These are phyloP conservation scores for Cuniculus paca DNA, from an alignment of 2,797 vertebrate species.

Conservation along the genomic window DNA sequence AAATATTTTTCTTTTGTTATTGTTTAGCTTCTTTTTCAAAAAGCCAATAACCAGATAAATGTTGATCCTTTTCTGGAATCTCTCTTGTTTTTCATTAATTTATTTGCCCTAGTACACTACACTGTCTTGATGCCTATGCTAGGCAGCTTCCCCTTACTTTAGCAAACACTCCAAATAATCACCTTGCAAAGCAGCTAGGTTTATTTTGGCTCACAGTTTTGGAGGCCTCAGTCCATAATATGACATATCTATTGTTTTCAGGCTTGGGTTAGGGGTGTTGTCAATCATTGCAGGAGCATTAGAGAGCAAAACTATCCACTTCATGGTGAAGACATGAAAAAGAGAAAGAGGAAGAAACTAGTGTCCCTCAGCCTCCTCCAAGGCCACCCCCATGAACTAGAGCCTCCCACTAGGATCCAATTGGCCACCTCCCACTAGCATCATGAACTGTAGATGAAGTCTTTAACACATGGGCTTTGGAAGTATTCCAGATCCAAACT, in stretches of 20 bases:
- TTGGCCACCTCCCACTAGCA: background rate
- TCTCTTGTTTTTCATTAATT: constrained; percentile 5
- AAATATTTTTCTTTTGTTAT: constrained; percentile 25
- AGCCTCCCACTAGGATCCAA: background rate
- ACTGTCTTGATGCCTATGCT: background rate
- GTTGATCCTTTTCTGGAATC: background rate
- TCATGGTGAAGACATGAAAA: background rate
- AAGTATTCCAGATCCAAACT: background rate
- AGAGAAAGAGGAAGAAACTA: background rate
- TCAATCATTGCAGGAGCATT: background rate
- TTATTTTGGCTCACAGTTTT: background rate
- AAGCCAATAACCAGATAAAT: background rate
- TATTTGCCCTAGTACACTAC: background rate
- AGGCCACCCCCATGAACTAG: background rate
- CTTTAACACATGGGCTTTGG: background rate
- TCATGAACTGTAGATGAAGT: background rate
- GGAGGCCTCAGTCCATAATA: background rate
- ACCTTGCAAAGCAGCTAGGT: background rate
- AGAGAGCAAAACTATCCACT: background rate
- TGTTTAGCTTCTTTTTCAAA: background rate
- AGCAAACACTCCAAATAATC: background rate
- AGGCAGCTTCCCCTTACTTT: background rate
- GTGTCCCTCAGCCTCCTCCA: background rate
- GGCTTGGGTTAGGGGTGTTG: background rate
- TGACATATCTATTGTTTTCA: background rate